Evolutionary conservation across 2,888 invertebrate species (phyloP).

Genomic region (Schizotus pectinicornis): DNA sequence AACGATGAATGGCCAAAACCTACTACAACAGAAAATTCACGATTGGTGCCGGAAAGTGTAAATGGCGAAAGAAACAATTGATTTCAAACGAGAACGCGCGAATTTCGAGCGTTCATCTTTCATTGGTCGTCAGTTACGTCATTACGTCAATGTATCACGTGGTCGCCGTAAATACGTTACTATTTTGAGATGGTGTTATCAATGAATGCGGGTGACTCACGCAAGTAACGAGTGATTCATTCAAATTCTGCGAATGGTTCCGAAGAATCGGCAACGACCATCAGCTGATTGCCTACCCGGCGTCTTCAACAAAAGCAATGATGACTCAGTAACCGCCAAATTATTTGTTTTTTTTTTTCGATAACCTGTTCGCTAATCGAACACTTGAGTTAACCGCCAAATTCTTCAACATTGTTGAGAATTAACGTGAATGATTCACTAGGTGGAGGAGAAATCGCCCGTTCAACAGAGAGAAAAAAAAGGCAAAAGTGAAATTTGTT

Average conservation of each 20-base stretch:
- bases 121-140: background rate
- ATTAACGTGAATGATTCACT: too few relatives aligned
- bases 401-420: too few relatives aligned
- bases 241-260: conserved; percentile 26
- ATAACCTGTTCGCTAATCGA: conserved; percentile 12
- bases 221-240: conserved; percentile 20
- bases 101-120: background rate
- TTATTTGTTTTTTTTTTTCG: too few relatives aligned
- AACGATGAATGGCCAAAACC: conserved; percentile 37
- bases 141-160: background rate
- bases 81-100: background rate
- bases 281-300: conserved; percentile 22
- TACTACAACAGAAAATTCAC: background rate
- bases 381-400: too few relatives aligned
- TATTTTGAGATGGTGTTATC: conserved; percentile 33
- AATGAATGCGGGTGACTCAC: conserved; percentile 27
- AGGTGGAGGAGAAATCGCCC: too few relatives aligned
- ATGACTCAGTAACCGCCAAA: conserved; percentile 10
- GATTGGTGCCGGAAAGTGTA: too few relatives aligned
- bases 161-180: conserved; percentile 10
- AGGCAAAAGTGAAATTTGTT: too few relatives aligned
- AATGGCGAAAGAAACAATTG: background rate
- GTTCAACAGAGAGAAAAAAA: too few relatives aligned
- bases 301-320: conserved; percentile 9
- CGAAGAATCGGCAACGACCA: conserved; percentile 11